These are phyloP conservation scores for Stichodactyla helianthus DNA, from an alignment of 64 coral and sea anemone species.

Conservation along the genomic window DNA sequence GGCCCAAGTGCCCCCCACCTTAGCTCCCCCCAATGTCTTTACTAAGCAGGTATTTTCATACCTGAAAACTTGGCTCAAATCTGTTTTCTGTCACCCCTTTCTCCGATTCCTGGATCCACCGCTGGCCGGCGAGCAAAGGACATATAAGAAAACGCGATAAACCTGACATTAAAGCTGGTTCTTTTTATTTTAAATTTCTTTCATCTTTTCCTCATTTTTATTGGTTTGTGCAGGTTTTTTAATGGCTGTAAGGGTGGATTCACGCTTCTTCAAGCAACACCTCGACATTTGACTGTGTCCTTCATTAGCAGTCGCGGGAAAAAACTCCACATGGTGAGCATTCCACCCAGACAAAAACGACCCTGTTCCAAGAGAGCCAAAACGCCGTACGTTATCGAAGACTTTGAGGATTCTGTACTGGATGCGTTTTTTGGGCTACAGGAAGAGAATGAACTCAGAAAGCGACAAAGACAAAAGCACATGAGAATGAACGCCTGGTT, in stretches of 20 bases:
- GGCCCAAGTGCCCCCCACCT: too few relatives aligned
- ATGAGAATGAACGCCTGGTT: not conserved
- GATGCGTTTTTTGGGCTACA: conserved; percentile 18
- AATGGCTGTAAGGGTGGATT: conserved; percentile 34
- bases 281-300: conserved; percentile 12
- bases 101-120: too few relatives aligned
- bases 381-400: not conserved
- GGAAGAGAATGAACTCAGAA: not conserved
- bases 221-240: conserved; percentile 28
- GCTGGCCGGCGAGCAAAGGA: too few relatives aligned
- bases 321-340: not conserved
- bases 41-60: too few relatives aligned
- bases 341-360: conserved; percentile 21
- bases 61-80: too few relatives aligned
- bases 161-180: too few relatives aligned
- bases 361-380: not conserved
- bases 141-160: too few relatives aligned
- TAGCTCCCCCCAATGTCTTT: too few relatives aligned
- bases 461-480: not conserved
- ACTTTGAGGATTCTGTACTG: not conserved
- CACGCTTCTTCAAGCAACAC: conserved; percentile 50
- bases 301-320: conserved; percentile 28
- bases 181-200: too few relatives aligned
- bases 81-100: too few relatives aligned
- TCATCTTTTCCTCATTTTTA: too few relatives aligned